Percentiles rank a stretch among this genome's conserved stretches.
Evolutionary conservation across 2,113 vertebrate species (phyloP).

Genomic region (Canis aureus): DNA sequence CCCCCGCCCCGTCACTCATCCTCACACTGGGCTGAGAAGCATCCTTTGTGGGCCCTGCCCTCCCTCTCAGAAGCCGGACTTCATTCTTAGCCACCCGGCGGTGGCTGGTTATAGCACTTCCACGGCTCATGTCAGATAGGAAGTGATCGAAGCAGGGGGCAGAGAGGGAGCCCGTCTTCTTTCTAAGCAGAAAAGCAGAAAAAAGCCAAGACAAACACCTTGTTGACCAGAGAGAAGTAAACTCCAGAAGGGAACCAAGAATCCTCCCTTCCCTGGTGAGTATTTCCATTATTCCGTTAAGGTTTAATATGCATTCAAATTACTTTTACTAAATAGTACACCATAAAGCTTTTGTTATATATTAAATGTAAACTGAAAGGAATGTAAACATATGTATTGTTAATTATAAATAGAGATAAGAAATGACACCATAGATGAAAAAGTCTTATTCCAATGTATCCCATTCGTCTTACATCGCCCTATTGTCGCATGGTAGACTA

Average conservation of each 20-base stretch:
- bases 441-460: slow-evolving; percentile 94
- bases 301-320: slow-evolving; percentile 93
- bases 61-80: slow-evolving; percentile 5
- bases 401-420: slow-evolving; percentile 98
- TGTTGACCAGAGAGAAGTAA: slow-evolving; percentile 85
- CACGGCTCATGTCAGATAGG: slow-evolving; percentile 67
- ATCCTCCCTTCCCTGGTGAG: slow-evolving; percentile 83
- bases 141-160: slow-evolving; percentile 81
- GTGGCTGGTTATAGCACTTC: slow-evolving; percentile 58
- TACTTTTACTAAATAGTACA: slow-evolving; percentile 95
- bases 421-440: slow-evolving; percentile 90
- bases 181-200: slow-evolving; percentile 74
- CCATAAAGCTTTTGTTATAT: slow-evolving; percentile 96
- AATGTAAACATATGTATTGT: slow-evolving; percentile 99
- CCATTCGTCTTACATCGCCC: slow-evolving; percentile 95
- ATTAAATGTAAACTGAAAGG: slow-evolving; percentile 99
- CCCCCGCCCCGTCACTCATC: background rate
- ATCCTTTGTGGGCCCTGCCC: background rate
- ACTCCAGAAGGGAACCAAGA: slow-evolving; percentile 83
- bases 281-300: slow-evolving; percentile 87
- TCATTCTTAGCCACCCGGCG: background rate
- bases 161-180: slow-evolving; percentile 63
- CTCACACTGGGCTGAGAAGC: background rate
- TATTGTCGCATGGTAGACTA: slow-evolving; percentile 99
- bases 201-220: slow-evolving; percentile 53